Percentiles rank a stretch among this genome's conserved stretches.
Evolutionary conservation across 2,113 vertebrate species (phyloP).

Genomic region (Felis chaus): DNA sequence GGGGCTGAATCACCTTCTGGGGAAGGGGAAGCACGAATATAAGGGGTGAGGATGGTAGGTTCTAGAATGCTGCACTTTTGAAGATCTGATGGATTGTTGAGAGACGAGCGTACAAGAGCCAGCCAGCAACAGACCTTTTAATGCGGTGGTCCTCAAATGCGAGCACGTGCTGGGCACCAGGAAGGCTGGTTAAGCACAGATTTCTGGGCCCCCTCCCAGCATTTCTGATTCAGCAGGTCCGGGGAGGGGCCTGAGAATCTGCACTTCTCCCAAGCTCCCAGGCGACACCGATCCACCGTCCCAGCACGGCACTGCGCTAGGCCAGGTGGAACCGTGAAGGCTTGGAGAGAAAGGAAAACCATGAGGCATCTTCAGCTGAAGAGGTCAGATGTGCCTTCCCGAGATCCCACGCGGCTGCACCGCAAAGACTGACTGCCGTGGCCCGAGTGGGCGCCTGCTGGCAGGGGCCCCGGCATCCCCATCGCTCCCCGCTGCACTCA

Average conservation of each 20-base stretch:
- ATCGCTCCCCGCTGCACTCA: neutral
- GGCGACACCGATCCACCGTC: neutral
- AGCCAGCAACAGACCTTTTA: neutral
- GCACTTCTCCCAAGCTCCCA: neutral
- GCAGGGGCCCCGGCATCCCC: neutral
- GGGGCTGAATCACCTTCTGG: neutral
- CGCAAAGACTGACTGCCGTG: neutral
- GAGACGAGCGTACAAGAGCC: neutral
- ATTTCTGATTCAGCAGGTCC: neutral
- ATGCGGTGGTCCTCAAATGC: neutral
- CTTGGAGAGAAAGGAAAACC: neutral
- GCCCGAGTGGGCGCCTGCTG: neutral
- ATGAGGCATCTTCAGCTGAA: neutral
- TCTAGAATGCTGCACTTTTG: neutral
- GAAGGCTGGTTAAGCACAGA: neutral
- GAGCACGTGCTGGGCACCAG: neutral
- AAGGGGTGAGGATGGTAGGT: neutral
- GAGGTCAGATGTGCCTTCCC: neutral
- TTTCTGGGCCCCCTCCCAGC: too few relatives aligned
- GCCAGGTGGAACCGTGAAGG: neutral
- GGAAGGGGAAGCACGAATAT: neutral
- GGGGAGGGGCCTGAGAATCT: neutral
- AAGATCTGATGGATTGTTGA: neutral
- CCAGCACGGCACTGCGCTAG: neutral
- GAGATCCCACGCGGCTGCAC: neutral